A percentile compares a stretch with the other conserved stretches of the same genome.
Conservation (phyloP, 2,113 vertebrate species). For the Diglossa brunneiventris region DNA sequence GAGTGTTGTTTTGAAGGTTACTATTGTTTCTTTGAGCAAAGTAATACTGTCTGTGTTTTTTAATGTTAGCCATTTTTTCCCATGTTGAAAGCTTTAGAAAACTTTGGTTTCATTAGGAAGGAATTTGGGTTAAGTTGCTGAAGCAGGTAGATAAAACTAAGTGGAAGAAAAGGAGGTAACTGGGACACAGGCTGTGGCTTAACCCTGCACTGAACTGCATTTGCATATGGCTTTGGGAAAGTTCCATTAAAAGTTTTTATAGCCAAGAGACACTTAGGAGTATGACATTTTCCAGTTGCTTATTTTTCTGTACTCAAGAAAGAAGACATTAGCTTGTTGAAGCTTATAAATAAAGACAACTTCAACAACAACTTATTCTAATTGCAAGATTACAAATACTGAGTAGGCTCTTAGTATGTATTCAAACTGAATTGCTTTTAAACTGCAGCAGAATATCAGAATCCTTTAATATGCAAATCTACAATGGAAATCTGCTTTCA, state of each 20-base stretch:
- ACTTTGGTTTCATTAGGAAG: neutral
- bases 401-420: neutral
- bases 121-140: neutral
- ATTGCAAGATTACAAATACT: neutral
- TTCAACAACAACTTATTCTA: neutral
- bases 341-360: neutral
- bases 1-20: neutral
- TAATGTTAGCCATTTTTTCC: neutral
- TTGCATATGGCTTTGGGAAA: neutral
- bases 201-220: neutral
- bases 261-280: neutral
- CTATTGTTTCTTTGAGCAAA: neutral
- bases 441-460: neutral
- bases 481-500: neutral
- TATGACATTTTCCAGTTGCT: neutral
- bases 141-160: neutral
- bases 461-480: neutral
- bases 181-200: neutral
- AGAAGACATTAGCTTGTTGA: neutral
- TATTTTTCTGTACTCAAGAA: neutral
- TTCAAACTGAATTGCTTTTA: neutral
- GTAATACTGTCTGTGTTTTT: neutral
- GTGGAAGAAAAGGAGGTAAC: neutral
- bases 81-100: neutral
- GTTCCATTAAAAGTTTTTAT: neutral